Evolutionary conservation across 1,140 invertebrate species (phyloP), one percentile per base, ranked within the genome.

Genomic region (Bathynomus jamesi): DNA sequence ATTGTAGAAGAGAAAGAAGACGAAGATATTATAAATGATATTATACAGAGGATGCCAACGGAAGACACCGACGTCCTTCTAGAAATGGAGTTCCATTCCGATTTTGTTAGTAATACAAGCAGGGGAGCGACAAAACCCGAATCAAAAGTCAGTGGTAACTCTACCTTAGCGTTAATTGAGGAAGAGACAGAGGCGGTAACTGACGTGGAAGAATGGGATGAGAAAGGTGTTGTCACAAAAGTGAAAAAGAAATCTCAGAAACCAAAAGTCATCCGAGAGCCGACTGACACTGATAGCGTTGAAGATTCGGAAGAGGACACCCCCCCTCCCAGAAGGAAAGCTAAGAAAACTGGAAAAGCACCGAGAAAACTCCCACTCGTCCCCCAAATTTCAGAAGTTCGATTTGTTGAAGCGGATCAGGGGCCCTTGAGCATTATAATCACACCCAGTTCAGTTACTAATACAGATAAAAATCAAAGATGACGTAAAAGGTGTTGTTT

Each of bases 1-100:
- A 81, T 83, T 29, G 69, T 85, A 0, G 84, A 82, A 76, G 85
- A 86, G 71, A 78, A 74, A 71, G 82, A 81, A 8, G 11, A 66
- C 21, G 67, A 32, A 63, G 13, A 17, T 68, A 75, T 71, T 25
- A 46, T 31, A 17, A 67, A 40, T 30, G 53, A 63, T 24, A 17
- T 17, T 10, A 8, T 28, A 13, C 1, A 28, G 13, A 63, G 27
- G 13, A 11, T 25, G 2, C 61, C 61, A 10, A 24, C n/a, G 11
- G 61, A 63, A 25, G 61, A 63, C 27, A 11, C 61, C 11, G 24
- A 24, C 24, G 8, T 28, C 27, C 24, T 63, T 17, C 13, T 28
- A 32, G 73, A 74, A 71, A 67, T 74, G 65, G 73, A 74, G 24
- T 27, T 25, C n/a, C n/a, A n/a, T n/a, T n/a, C n/a, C 24, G 29